Evolutionary conservation across 2,888 invertebrate genomes (phyloP).

Genomic region (Helleia helle): DNA sequence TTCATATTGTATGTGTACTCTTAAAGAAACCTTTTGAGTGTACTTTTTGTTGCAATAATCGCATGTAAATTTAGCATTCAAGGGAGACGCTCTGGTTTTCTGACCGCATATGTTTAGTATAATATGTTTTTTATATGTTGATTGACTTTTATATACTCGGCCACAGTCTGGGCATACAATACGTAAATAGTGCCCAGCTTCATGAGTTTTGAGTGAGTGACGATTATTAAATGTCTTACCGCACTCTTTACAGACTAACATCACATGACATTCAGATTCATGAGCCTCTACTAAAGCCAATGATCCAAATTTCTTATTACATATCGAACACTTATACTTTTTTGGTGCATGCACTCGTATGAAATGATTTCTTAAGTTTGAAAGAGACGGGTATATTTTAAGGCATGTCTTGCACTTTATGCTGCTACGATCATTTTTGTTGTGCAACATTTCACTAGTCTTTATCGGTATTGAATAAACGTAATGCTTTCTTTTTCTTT

Average conservation of each 20-base stretch:
- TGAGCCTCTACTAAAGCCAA: slow-evolving; percentile 32
- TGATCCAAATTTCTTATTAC: slow-evolving; percentile 36
- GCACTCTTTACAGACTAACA: slow-evolving; percentile 41
- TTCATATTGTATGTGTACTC: slow-evolving; percentile 57
- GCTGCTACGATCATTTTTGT: slow-evolving; percentile 26
- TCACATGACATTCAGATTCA: slow-evolving; percentile 34
- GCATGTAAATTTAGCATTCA: slow-evolving; percentile 45
- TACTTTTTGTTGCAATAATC: slow-evolving; percentile 57
- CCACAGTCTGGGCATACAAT: slow-evolving; percentile 50
- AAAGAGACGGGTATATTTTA: slow-evolving; percentile 31
- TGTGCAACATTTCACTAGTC: slow-evolving; percentile 34
- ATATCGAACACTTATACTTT: slow-evolving; percentile 35
- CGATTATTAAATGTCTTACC: slow-evolving; percentile 42
- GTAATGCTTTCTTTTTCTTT: slow-evolving; percentile 18
- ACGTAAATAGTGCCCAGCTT: slow-evolving; percentile 35
- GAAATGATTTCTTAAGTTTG: slow-evolving; percentile 39
- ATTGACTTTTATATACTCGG: slow-evolving; percentile 43
- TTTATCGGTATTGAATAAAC: slow-evolving; percentile 22
- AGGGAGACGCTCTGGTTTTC: slow-evolving; percentile 36
- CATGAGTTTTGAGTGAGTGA: slow-evolving; percentile 42
- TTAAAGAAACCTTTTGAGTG: slow-evolving; percentile 48
- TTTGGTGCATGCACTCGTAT: slow-evolving; percentile 44
- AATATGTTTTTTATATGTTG: slow-evolving; percentile 45
- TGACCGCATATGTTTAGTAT: slow-evolving; percentile 42
- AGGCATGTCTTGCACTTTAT: slow-evolving; percentile 41